Evolutionary conservation across 2,113 vertebrate species (phyloP).

Genomic region (Turdus rufiventris): DNA sequence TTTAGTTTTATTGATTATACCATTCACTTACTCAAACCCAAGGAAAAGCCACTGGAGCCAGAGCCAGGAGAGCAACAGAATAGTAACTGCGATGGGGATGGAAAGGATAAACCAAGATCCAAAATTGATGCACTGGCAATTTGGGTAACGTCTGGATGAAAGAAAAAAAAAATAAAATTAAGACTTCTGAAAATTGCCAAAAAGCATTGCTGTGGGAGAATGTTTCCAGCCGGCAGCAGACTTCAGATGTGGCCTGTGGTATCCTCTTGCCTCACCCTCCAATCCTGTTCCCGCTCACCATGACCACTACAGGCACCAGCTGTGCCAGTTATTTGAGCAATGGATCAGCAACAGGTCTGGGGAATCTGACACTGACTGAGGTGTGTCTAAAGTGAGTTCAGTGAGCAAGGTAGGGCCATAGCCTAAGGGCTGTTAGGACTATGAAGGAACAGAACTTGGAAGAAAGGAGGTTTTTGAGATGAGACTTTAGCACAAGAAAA

Average conservation of each 20-base stretch:
- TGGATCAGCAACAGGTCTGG: neutral
- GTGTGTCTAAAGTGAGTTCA: neutral
- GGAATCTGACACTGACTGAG: neutral
- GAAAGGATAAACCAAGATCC: constrained; percentile 89
- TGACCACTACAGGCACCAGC: neutral
- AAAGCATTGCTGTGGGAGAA: neutral
- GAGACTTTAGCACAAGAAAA: neutral
- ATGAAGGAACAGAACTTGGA: neutral
- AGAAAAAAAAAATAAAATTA: neutral
- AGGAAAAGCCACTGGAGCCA: constrained; percentile 92
- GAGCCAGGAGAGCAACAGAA: constrained; percentile 84
- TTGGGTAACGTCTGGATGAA: constrained; percentile 80
- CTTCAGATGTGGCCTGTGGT: neutral
- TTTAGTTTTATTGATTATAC: neutral
- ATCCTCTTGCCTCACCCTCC: neutral
- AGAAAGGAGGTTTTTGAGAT: neutral
- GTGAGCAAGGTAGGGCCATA: neutral
- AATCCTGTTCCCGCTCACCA: neutral
- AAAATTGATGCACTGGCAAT: constrained; percentile 85
- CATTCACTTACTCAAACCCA: constrained; percentile 84
- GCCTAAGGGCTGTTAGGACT: neutral
- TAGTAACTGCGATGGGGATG: constrained; percentile 78
- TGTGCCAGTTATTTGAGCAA: neutral
- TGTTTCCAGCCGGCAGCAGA: neutral
- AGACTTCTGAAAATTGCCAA: neutral